A percentile compares a stretch with the other conserved stretches of the same genome.
Evolutionary conservation across 2,113 vertebrate genomes (phyloP).

Genomic region (Sinosuthora webbiana): DNA sequence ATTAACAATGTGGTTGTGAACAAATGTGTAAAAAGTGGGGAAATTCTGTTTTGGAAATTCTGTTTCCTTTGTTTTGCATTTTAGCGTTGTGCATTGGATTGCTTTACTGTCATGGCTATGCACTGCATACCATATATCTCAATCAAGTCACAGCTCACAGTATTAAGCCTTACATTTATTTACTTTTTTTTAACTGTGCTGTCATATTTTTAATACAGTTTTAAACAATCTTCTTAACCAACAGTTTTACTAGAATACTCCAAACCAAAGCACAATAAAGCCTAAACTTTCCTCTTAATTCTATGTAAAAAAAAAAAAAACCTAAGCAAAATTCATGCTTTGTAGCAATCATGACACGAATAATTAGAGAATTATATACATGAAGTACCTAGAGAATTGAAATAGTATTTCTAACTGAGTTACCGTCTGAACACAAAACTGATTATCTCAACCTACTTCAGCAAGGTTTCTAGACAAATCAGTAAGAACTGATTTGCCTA

Average conservation of each 20-base stretch:
- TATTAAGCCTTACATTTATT: not conserved
- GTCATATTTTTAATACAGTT: not conserved
- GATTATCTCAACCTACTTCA: not conserved
- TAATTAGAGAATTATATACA: not conserved
- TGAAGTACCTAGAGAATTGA: not conserved
- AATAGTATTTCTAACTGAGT: not conserved
- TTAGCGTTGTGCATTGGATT: not conserved
- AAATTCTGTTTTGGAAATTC: not conserved
- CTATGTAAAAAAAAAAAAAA: not conserved
- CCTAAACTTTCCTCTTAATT: not conserved
- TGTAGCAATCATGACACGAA: not conserved
- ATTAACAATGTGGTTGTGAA: not conserved
- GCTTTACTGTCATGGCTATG: not conserved
- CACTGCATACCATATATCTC: not conserved
- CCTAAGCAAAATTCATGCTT: not conserved
- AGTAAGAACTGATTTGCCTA: not conserved
- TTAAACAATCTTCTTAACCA: not conserved
- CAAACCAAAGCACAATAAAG: not conserved
- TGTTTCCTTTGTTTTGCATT: not conserved
- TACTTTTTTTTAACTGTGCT: not conserved
- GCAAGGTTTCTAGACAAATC: not conserved
- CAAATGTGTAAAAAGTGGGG: not conserved
- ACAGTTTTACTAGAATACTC: not conserved
- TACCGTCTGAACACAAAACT: not conserved
- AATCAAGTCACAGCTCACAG: not conserved